These are phyloP conservation scores for Marasmarcha lunaedactyla DNA, from an alignment of 2,888 invertebrate species.

Conservation along the genomic window DNA sequence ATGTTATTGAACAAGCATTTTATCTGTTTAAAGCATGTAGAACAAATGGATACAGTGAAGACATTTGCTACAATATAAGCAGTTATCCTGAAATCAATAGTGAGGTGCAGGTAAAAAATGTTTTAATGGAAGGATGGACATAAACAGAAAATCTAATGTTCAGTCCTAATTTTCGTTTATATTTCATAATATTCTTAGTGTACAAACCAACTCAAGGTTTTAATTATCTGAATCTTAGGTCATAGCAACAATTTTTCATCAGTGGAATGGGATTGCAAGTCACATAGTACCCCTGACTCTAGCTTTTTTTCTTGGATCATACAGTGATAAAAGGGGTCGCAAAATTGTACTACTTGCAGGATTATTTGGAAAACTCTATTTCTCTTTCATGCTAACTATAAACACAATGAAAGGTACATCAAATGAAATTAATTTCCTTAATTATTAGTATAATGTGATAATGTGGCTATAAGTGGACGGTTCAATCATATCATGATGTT, in stretches of 20 bases:
- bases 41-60: slow-evolving; percentile 76
- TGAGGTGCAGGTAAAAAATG: slow-evolving; percentile 73
- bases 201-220: too few relatives aligned
- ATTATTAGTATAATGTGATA: too few relatives aligned
- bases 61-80: slow-evolving; percentile 74
- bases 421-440: too few relatives aligned
- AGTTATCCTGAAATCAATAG: slow-evolving; percentile 71
- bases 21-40: slow-evolving; percentile 82
- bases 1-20: slow-evolving; percentile 83
- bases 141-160: too few relatives aligned
- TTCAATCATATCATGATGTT: too few relatives aligned
- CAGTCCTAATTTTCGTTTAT: too few relatives aligned
- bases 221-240: slow-evolving; percentile 43
- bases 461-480: too few relatives aligned
- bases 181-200: too few relatives aligned
- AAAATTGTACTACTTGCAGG: slow-evolving; percentile 81
- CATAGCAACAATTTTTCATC: slow-evolving; percentile 80
- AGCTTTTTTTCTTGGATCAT: slow-evolving; percentile 84
- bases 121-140: too few relatives aligned
- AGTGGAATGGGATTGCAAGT: slow-evolving; percentile 82
- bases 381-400: slow-evolving; percentile 79
- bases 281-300: slow-evolving; percentile 81
- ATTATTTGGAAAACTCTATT: slow-evolving; percentile 78
- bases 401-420: slow-evolving; percentile 71
- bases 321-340: slow-evolving; percentile 83